Percentiles rank a stretch among this genome's conserved stretches.
Evolutionary conservation across 2,888 invertebrate species (phyloP).

Genomic region (Penaeus monodon): DNA sequence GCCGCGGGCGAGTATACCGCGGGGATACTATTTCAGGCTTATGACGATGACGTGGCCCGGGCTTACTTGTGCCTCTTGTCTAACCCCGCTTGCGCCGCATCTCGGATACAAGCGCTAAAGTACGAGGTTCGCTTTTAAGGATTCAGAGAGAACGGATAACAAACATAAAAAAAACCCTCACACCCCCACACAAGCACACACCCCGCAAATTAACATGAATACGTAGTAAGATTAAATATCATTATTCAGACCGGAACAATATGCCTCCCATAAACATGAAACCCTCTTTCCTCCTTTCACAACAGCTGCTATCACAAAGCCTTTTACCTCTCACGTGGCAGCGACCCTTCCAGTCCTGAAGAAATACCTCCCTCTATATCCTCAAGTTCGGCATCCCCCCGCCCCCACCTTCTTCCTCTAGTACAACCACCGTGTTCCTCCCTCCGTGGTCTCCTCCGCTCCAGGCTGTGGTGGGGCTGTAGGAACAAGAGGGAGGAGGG

Average conservation of each 20-base stretch:
- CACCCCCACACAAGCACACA: not conserved
- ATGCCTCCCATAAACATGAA: not conserved
- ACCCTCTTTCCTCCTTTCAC: not conserved
- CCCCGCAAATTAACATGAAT: not conserved
- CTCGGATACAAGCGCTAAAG: too few species aligned
- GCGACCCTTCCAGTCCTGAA: constrained; percentile 13
- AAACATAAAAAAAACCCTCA: not conserved
- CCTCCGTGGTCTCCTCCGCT: not conserved
- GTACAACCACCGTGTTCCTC: not conserved
- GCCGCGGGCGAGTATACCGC: not conserved
- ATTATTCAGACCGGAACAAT: not conserved
- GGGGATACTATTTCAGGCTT: not conserved
- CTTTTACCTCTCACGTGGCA: too few species aligned
- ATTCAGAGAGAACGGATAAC: too few species aligned
- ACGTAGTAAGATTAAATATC: not conserved
- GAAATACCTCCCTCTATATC: not conserved
- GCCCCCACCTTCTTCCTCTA: not conserved
- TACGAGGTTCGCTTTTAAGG: too few species aligned
- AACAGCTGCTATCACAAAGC: too few species aligned
- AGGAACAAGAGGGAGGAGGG: not conserved
- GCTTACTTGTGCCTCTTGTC: too few species aligned
- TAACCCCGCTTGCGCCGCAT: too few species aligned
- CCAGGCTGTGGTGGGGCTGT: not conserved
- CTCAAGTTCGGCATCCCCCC: not conserved
- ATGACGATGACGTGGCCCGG: not conserved